These are phyloP conservation scores for Aethes cnicana DNA, from an alignment of 2,888 invertebrate species.

Conservation along the genomic window DNA sequence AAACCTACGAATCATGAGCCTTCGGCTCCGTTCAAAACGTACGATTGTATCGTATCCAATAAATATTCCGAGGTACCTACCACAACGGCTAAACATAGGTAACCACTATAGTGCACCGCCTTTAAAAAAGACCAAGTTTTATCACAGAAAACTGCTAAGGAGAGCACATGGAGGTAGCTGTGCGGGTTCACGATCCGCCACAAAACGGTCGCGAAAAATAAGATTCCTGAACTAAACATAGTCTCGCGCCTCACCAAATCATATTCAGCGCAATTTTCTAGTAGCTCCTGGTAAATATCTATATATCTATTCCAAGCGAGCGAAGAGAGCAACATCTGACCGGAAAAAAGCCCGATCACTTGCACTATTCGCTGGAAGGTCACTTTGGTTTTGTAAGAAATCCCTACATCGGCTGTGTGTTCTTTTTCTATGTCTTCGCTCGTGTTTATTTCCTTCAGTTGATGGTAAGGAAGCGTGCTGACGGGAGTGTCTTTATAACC, in stretches of 20 bases:
- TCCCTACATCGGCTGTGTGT: constrained; percentile 71
- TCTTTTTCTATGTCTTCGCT: constrained; percentile 74
- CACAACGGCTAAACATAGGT: constrained; percentile 85
- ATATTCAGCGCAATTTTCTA: constrained; percentile 84
- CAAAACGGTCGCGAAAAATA: constrained; percentile 87
- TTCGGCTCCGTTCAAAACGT: constrained; percentile 45
- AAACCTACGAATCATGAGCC: constrained; percentile 40
- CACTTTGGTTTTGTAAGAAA: constrained; percentile 86
- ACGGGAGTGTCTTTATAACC: constrained; percentile 86
- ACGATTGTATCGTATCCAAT: constrained; percentile 54
- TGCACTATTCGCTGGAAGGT: constrained; percentile 85
- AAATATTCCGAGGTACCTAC: constrained; percentile 89
- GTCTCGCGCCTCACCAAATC: constrained; percentile 76
- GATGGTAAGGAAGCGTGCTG: constrained; percentile 79
- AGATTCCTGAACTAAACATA: constrained; percentile 87
- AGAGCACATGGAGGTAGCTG: constrained; percentile 87
- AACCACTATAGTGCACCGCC: constrained; percentile 87
- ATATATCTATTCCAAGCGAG: constrained; percentile 93
- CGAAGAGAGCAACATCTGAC: constrained; percentile 88
- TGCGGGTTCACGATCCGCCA: constrained; percentile 92
- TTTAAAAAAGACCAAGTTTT: constrained; percentile 90
- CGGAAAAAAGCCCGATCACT: constrained; percentile 85
- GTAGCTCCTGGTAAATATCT: constrained; percentile 88
- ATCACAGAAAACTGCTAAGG: constrained; percentile 91
- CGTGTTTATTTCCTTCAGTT: constrained; percentile 68